Conservation (phyloP, 2,113 vertebrate species). For the Formicarius rufipectus region DNA sequence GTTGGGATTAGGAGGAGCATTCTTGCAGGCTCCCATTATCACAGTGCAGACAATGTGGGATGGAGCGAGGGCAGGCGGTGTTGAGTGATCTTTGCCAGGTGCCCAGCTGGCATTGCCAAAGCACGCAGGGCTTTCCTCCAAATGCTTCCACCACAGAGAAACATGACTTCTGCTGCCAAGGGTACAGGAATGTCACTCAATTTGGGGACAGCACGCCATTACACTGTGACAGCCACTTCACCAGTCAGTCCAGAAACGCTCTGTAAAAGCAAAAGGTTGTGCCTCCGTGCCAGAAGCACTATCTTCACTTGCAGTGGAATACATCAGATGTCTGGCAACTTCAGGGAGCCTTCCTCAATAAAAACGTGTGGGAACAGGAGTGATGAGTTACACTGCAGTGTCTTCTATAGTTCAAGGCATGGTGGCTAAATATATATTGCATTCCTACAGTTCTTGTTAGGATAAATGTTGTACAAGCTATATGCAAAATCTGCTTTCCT, state of each 20-base stretch:
- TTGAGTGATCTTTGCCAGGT: conserved; percentile 62
- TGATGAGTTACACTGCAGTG: neutral
- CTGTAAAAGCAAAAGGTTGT: neutral
- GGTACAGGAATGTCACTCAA: neutral
- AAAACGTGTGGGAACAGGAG: neutral
- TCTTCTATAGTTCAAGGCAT: neutral
- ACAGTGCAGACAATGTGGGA: neutral
- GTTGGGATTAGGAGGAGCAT: neutral
- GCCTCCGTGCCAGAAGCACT: neutral
- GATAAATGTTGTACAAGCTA: neutral
- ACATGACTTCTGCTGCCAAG: conserved; percentile 1
- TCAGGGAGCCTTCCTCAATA: neutral
- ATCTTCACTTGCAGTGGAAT: neutral
- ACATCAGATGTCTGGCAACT: neutral
- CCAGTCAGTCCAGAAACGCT: neutral
- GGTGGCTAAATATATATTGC: neutral
- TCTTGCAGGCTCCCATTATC: neutral
- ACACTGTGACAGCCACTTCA: conserved; percentile 36
- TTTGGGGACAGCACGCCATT: neutral
- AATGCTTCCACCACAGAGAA: neutral
- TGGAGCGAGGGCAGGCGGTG: neutral
- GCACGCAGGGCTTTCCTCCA: conserved; percentile 26
- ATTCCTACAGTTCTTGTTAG: neutral
- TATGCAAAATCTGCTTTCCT: neutral
- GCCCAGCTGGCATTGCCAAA: conserved; percentile 21